Evolutionary conservation across 2,113 vertebrate species (phyloP).

Genomic region (Axis porcinus): DNA sequence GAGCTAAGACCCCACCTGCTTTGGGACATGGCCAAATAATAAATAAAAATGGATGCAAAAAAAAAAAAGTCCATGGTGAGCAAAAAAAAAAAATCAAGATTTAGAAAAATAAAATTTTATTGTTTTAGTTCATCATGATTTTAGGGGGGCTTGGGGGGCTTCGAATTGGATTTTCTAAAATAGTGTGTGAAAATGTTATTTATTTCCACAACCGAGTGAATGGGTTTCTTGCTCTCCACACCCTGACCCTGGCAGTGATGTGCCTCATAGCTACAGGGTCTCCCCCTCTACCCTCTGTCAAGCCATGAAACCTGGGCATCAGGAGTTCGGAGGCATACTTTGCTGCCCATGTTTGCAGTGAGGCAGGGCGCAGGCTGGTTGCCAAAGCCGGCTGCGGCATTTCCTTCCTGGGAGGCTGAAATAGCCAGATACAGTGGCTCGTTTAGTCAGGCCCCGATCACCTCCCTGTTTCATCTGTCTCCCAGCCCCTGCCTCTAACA

Average conservation of each 20-base stretch:
- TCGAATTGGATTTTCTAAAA: neutral
- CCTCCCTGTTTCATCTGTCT: neutral
- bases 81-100: neutral
- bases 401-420: neutral
- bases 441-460: neutral
- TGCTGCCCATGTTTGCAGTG: neutral
- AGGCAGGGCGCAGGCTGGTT: neutral
- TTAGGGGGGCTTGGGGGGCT: neutral
- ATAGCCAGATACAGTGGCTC: neutral
- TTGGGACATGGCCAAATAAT: neutral
- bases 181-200: neutral
- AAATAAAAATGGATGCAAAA: neutral
- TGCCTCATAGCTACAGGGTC: neutral
- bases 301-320: fast-evolving
- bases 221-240: too few species aligned
- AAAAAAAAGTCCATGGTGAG: neutral
- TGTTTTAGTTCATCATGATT: neutral
- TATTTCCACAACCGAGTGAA: neutral
- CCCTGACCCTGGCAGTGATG: neutral
- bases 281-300: fast-evolving
- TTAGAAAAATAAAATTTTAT: neutral
- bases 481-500: neutral
- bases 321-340: neutral
- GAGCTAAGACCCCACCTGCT: neutral
- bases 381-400: neutral